phyloP scores from a whole-genome alignment of 2,113 vertebrate species.

The Sterna hirundo region DNA sequence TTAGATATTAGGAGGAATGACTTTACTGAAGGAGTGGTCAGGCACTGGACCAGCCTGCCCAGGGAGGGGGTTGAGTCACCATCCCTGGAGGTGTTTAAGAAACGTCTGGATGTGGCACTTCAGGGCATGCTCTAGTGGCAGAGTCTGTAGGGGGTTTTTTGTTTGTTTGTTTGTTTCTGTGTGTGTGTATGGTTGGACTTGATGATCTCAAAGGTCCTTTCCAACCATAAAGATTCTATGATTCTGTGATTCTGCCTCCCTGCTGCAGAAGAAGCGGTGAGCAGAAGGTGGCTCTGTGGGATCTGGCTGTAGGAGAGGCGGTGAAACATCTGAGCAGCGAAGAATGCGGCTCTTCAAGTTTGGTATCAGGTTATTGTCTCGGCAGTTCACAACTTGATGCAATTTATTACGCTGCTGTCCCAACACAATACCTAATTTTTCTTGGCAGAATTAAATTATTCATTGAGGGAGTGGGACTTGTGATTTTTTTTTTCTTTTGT shows the following conservation, averaged over 20 bases:
- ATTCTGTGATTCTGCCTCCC: neutral
- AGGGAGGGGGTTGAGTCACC: too few relatives aligned
- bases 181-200: too few relatives aligned
- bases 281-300: neutral
- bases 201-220: too few relatives aligned
- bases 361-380: neutral
- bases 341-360: neutral
- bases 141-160: too few relatives aligned
- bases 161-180: too few relatives aligned
- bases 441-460: neutral
- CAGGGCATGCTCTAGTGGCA: too few relatives aligned
- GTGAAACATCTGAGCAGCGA: neutral
- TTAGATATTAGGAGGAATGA: too few relatives aligned
- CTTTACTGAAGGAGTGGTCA: too few relatives aligned
- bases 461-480: neutral
- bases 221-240: too few relatives aligned
- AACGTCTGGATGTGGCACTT: too few relatives aligned
- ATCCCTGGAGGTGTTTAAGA: too few relatives aligned
- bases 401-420: neutral
- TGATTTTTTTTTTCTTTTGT: fast-evolving
- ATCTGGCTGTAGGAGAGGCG: neutral
- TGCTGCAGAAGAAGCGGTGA: neutral
- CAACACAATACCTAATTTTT: neutral
- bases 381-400: neutral
- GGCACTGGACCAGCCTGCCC: too few relatives aligned